Evolutionary conservation across 2,113 vertebrate species (phyloP).

Genomic region (Catagonus wagneri): DNA sequence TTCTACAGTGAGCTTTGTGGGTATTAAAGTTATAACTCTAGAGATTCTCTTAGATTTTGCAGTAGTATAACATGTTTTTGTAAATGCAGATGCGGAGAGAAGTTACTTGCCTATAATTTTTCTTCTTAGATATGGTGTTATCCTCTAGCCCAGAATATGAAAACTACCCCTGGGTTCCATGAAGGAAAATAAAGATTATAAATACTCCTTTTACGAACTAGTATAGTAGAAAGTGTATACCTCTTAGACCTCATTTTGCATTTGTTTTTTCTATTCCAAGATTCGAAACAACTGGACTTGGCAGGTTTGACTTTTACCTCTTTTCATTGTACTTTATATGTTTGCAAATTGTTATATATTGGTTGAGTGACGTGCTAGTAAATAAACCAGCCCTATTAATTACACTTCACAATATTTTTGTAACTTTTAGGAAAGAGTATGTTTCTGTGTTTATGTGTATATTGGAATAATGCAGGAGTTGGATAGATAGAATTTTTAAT

Average conservation of each 20-base stretch:
- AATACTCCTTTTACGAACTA: conserved; percentile 36
- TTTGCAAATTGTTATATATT: neutral
- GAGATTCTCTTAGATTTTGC: conserved; percentile 44
- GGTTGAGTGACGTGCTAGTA: neutral
- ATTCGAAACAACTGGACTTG: neutral
- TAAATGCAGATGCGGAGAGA: neutral
- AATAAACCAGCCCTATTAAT: neutral
- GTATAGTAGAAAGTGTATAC: neutral
- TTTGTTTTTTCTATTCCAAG: conserved; percentile 53
- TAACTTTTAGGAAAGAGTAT: neutral
- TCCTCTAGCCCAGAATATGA: neutral
- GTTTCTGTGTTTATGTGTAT: neutral
- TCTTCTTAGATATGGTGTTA: conserved; percentile 10
- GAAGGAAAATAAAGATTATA: conserved; percentile 24
- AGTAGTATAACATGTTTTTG: neutral
- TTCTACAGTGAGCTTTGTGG: neutral
- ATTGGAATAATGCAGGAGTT: neutral
- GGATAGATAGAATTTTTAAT: neutral
- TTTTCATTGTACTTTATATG: neutral
- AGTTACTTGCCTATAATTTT: neutral
- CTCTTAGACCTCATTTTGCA: neutral
- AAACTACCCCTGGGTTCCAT: neutral
- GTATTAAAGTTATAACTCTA: neutral
- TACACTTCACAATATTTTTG: neutral
- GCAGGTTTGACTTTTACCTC: conserved; percentile 6